Evolutionary conservation across 2,888 invertebrate species (phyloP).

Genomic region (Psylliodes chrysocephalus): DNA sequence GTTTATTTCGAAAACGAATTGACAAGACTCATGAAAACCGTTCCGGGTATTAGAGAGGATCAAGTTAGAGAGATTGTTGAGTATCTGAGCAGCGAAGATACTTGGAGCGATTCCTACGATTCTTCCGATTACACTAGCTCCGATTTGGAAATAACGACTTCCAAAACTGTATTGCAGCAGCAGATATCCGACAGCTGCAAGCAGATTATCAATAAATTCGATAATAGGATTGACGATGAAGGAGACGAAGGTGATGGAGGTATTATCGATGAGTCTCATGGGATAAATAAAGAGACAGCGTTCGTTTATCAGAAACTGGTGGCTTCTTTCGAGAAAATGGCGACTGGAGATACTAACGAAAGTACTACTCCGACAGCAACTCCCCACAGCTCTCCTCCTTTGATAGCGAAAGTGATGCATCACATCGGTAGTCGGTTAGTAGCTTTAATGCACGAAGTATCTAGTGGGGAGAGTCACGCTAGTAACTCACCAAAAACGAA

Average conservation of each 20-base stretch:
- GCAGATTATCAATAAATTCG: conserved; percentile 88
- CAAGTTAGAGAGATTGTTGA: conserved; percentile 93
- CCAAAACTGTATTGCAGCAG: conserved; percentile 79
- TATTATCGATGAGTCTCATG: conserved; percentile 64
- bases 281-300: conserved; percentile 78
- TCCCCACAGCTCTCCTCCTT: conserved; percentile 78
- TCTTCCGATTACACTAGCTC: conserved; percentile 92
- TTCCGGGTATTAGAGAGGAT: conserved; percentile 89
- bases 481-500: conserved; percentile 71
- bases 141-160: conserved; percentile 79
- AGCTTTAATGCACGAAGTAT: conserved; percentile 92
- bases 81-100: conserved; percentile 90
- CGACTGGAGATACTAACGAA: conserved; percentile 65
- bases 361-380: conserved; percentile 44
- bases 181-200: conserved; percentile 90
- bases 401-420: conserved; percentile 91
- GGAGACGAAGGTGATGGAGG: conserved; percentile 67
- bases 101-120: conserved; percentile 94
- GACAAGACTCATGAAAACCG: conserved; percentile 91
- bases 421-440: conserved; percentile 89
- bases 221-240: conserved; percentile 70
- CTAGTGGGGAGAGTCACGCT: conserved; percentile 75
- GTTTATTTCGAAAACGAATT: conserved; percentile 91
- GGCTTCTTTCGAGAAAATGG: conserved; percentile 83
- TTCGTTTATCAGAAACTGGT: conserved; percentile 89